Conservation (phyloP, 2,113 vertebrate genomes). For the Zapornia atra region DNA sequence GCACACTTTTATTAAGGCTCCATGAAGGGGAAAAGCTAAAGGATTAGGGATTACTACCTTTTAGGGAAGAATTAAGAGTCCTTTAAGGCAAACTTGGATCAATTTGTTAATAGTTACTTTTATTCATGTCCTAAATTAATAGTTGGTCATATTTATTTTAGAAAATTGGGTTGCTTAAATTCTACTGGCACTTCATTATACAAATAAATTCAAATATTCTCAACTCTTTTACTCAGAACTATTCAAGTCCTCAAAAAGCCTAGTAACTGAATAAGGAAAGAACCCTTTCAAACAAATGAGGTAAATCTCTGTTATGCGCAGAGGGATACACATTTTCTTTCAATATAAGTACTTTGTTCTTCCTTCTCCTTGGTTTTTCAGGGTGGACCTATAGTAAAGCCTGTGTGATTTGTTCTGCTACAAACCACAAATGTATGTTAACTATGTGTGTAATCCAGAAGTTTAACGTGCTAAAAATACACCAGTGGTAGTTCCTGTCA, state of each 20-base stretch:
- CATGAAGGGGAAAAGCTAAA: background rate
- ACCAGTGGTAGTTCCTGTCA: conserved; percentile 24
- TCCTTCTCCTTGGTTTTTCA: background rate
- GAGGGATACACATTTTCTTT: background rate
- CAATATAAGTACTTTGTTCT: background rate
- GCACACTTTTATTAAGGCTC: background rate
- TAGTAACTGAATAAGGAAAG: background rate
- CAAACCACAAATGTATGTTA: conserved; percentile 19
- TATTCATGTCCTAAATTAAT: background rate
- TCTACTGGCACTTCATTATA: background rate
- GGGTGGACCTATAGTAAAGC: background rate
- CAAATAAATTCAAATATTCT: background rate
- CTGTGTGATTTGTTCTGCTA: background rate
- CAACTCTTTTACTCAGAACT: background rate
- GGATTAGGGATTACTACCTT: background rate
- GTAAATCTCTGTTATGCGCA: background rate
- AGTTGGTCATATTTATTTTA: background rate
- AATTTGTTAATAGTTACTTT: background rate
- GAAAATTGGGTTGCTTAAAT: background rate
- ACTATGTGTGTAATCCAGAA: conserved; percentile 35
- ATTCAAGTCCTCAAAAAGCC: background rate
- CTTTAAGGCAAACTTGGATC: background rate
- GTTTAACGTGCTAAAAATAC: conserved; percentile 61
- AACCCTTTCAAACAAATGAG: too few relatives aligned
- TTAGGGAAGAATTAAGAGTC: background rate